Evolutionary conservation across 1,140 invertebrate genomes (phyloP), one percentile per base, ranked within the genome.

Genomic region (Epicauta chinensis): DNA sequence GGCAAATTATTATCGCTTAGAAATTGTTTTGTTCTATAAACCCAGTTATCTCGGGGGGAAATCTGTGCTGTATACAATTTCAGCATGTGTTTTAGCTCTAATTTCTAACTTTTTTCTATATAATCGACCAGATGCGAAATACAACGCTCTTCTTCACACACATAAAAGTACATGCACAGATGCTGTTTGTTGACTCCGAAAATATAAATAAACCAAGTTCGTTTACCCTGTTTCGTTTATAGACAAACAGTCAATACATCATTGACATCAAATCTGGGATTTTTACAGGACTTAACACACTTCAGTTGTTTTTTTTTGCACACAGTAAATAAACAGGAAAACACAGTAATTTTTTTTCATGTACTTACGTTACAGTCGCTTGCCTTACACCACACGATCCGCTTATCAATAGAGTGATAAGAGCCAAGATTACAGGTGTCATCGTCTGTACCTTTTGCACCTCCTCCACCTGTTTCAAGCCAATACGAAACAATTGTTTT

Each of bases 131-230:
- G 39, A 41, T 41, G 7, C 16, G 29, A 41, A 41, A 41, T 13
- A 16, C 6, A 3, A 14, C 6, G 17, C 17, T 39, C 37, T 14
- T 9, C 6, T n/a, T 14, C 39, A n/a, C 11, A 13, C 29, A 12
- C 35, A 16, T 23, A 10, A 14, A 12, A 14, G 16, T 17, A 9
- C 11, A 11, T 16, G n/a, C 12, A 23, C 39, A 23, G 10, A 23
- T 11, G 39, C 16, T 41, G 13, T 41, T 41, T 16, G 10, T n/a
- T 17, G 39, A 23, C 10, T 23, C 16, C 16, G 12, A 41, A 41
- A 11, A 41, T 44, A 31, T 31, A 32, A 32, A 44, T 44, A 44
- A 44, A 31, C 23, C 10, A 11, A 32, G 42, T 44, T 44, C 42
- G 14, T 44, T 44, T 44, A 44, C 42, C 42, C 42, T 16, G 14